These are phyloP conservation scores for Odocoileus virginianus DNA, from an alignment of 2,113 vertebrate species.

Conservation along the genomic window DNA sequence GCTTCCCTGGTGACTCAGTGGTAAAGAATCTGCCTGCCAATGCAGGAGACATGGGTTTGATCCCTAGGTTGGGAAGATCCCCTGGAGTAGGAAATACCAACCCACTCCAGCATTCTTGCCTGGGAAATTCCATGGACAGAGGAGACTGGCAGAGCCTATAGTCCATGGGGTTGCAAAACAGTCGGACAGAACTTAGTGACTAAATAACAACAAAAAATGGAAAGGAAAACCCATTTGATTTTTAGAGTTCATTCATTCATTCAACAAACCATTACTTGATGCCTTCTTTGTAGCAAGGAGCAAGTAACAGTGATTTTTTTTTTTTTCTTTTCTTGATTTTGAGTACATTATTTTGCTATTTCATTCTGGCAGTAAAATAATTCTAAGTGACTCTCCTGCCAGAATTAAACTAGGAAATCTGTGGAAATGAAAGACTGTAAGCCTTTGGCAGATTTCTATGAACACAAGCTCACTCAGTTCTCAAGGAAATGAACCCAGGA, in stretches of 20 bases:
- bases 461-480: background rate
- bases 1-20: background rate
- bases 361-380: background rate
- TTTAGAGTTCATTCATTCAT: background rate
- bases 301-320: background rate
- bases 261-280: background rate
- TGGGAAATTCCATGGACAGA: background rate
- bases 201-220: background rate
- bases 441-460: background rate
- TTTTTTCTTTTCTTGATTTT: background rate
- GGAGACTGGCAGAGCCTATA: background rate
- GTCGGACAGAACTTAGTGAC: background rate
- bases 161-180: background rate
- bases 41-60: background rate
- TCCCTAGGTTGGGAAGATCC: background rate
- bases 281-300: background rate
- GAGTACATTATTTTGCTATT: background rate
- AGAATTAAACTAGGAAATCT: background rate
- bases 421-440: background rate
- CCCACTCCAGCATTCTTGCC: background rate
- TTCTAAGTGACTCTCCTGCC: background rate
- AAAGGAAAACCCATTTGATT: background rate
- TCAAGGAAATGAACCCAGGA: background rate
- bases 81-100: background rate
- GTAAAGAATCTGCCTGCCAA: background rate